A percentile compares a stretch with the other conserved stretches of the same genome.
Evolutionary conservation across 1,140 invertebrate genomes (phyloP).

Genomic region (Orchesella cincta): DNA sequence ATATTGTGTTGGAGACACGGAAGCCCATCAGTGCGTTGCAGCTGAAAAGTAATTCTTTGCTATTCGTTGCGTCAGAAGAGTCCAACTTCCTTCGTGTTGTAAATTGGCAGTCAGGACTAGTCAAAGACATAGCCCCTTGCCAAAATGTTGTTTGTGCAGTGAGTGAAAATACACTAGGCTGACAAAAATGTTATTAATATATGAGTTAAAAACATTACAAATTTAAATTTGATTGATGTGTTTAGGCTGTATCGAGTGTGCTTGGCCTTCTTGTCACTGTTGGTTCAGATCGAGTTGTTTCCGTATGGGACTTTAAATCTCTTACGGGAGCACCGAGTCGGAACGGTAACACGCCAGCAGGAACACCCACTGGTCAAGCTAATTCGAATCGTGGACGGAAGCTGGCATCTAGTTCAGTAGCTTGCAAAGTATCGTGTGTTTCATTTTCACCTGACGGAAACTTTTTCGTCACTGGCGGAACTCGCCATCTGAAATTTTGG

Average conservation of each 20-base stretch:
- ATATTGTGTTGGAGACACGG: conserved; percentile 48
- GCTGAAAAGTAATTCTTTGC: conserved; percentile 48
- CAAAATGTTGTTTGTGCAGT: conserved; percentile 51
- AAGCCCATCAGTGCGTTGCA: conserved; percentile 48
- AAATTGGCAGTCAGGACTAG: conserved; percentile 50
- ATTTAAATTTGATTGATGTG: too few species aligned
- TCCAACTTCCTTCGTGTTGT: conserved; percentile 49
- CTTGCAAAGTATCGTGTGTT: conserved; percentile 62
- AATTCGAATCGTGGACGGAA: conserved; percentile 44
- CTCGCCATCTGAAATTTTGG: conserved; percentile 55
- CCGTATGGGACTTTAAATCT: conserved; percentile 50
- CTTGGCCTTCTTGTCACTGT: conserved; percentile 49
- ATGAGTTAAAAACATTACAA: not conserved
- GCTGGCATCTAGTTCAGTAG: conserved; percentile 50
- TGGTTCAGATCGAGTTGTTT: conserved; percentile 48
- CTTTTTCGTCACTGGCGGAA: conserved; percentile 72
- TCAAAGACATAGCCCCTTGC: conserved; percentile 48
- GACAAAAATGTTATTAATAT: too few species aligned
- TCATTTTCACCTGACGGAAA: conserved; percentile 76
- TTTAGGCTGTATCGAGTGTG: conserved; percentile 48
- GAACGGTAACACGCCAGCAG: conserved; percentile 43
- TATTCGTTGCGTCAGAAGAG: conserved; percentile 50
- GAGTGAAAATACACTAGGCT: conserved; percentile 31
- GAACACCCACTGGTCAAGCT: conserved; percentile 44
- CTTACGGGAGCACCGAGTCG: conserved; percentile 37